phyloP scores from a whole-genome alignment of 1,140 invertebrate genomes.

The Heterodera carotae region DNA sequence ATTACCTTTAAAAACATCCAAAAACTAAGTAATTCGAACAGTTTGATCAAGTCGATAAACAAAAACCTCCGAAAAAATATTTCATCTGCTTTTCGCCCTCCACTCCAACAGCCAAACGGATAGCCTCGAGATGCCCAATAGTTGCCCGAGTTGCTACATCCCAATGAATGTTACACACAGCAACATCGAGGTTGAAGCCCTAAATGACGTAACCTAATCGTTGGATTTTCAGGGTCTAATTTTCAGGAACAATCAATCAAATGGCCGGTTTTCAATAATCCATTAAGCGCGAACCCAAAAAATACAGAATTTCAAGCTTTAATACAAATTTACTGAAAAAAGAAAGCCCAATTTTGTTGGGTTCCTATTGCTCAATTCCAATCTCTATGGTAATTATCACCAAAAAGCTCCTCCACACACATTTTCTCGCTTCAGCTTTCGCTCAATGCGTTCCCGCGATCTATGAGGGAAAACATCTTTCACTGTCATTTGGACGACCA shows the following conservation, averaged over 20 bases:
- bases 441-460: too few species aligned
- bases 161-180: constrained; percentile 1
- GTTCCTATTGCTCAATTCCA: too few species aligned
- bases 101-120: not conserved
- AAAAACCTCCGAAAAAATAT: constrained; percentile 14
- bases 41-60: not conserved
- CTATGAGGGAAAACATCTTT: too few species aligned
- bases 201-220: not conserved
- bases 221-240: not conserved
- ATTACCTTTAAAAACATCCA: not conserved
- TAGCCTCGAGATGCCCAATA: constrained; percentile 13
- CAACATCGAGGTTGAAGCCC: constrained; percentile 6
- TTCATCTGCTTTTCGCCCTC: constrained; percentile 10
- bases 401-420: too few species aligned
- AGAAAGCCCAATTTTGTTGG: too few species aligned
- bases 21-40: not conserved
- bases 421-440: too few species aligned
- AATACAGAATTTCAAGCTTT: too few species aligned
- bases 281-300: too few species aligned
- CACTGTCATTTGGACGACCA: too few species aligned
- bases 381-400: too few species aligned
- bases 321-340: too few species aligned
- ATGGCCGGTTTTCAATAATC: too few species aligned
- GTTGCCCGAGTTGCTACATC: not conserved
- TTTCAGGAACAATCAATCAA: not conserved